Conservation (phyloP, 2,797 vertebrate genomes). For the Labeo calbasu region DNA sequence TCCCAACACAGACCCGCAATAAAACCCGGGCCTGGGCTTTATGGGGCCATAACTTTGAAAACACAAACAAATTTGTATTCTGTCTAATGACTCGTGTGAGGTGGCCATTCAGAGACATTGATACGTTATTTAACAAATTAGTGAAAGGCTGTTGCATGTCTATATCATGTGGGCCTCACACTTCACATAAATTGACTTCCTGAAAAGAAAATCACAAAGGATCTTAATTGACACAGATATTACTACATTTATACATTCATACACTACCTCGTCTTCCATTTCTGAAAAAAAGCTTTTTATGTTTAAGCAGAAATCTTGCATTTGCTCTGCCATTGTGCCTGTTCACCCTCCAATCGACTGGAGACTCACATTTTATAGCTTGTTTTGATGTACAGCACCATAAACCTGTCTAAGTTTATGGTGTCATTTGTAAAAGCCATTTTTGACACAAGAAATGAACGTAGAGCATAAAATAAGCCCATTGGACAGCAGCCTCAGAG, state of each 20-base stretch:
- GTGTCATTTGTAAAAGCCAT: conserved; percentile 33
- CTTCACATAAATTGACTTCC: not conserved
- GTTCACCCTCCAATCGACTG: not conserved
- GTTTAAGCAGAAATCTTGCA: not conserved
- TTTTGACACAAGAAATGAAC: not conserved
- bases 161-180: not conserved
- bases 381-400: conserved; percentile 12
- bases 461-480: not conserved
- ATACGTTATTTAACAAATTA: not conserved
- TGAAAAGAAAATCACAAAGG: not conserved
- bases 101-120: conserved; percentile 16
- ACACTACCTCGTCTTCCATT: not conserved
- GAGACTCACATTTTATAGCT: conserved; percentile 34
- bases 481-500: not conserved
- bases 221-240: not conserved
- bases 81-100: not conserved
- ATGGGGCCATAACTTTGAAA: conserved; percentile 53
- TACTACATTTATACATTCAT: not conserved
- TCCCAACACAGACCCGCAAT: conserved; percentile 41
- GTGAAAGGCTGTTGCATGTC: conserved; percentile 10
- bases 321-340: not conserved
- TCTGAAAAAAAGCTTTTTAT: too few species aligned
- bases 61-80: conserved; percentile 23
- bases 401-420: conserved; percentile 28
- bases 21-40: conserved; percentile 54